Evolutionary conservation across 2,797 vertebrate genomes (phyloP).

Genomic region (Tamandua tetradactyla): DNA sequence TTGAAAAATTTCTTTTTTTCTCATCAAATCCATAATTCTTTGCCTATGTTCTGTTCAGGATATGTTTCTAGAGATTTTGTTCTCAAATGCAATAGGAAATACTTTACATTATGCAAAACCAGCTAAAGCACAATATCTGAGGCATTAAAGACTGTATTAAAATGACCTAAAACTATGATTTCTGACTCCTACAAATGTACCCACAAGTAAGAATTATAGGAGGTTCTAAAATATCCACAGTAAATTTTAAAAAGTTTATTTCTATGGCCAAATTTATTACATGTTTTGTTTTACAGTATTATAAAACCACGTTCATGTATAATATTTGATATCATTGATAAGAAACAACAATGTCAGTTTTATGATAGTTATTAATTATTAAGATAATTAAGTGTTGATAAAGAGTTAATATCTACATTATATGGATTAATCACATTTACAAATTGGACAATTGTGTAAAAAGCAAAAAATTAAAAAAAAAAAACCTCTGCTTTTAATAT

Average conservation of each 20-base stretch:
- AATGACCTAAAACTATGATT: no score
- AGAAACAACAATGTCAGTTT: neutral
- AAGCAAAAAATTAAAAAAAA: conserved; percentile 40
- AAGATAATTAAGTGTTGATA: neutral
- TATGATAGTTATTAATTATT: neutral
- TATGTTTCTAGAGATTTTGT: conserved; percentile 39
- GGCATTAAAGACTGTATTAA: conserved; percentile 30
- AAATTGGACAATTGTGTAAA: no score
- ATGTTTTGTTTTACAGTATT: conserved; percentile 37
- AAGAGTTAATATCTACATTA: neutral
- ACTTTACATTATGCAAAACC: neutral
- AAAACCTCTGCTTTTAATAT: conserved; percentile 16
- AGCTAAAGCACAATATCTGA: neutral
- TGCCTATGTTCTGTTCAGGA: neutral
- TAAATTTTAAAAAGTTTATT: conserved; percentile 13
- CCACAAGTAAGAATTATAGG: neutral
- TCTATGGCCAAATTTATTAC: neutral
- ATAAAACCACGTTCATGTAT: neutral
- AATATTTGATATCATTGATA: neutral
- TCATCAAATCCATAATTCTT: neutral
- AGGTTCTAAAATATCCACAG: neutral
- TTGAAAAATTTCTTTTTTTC: neutral
- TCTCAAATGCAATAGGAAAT: conserved; percentile 28
- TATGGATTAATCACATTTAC: neutral
- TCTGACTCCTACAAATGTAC: conserved; percentile 34